phyloP scores from a whole-genome alignment of 2,888 invertebrate species.

The Agriotes lineatus region DNA sequence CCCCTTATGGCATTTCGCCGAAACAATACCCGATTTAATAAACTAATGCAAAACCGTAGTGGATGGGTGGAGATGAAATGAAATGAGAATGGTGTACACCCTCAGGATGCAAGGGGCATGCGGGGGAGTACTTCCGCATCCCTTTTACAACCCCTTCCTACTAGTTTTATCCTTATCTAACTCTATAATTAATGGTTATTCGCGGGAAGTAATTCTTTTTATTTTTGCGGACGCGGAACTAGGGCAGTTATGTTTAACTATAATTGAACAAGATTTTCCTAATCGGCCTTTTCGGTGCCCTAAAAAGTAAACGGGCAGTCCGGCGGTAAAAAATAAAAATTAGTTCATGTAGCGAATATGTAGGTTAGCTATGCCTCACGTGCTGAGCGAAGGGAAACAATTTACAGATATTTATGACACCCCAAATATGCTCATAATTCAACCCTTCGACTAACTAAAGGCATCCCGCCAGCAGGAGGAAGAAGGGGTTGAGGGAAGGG shows the following conservation, averaged over 20 bases:
- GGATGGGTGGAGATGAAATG: constrained; percentile 61
- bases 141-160: constrained; percentile 59
- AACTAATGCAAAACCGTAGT: constrained; percentile 62
- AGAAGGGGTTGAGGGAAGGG: constrained; percentile 47
- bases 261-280: neutral
- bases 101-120: constrained; percentile 53
- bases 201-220: constrained; percentile 56
- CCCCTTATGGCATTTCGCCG: constrained; percentile 56
- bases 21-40: constrained; percentile 62
- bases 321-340: neutral
- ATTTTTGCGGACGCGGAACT: constrained; percentile 29
- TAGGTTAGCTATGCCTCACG: constrained; percentile 40
- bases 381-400: constrained; percentile 53
- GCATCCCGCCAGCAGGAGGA: constrained; percentile 55
- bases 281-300: neutral
- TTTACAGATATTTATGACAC: constrained; percentile 61
- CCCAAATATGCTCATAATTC: constrained; percentile 62
- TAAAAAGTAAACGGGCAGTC: neutral
- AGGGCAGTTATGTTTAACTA: neutral
- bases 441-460: constrained; percentile 58
- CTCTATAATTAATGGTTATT: constrained; percentile 60
- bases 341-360: constrained; percentile 14
- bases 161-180: constrained; percentile 57
- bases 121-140: constrained; percentile 54
- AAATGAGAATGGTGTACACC: constrained; percentile 60